Conservation (phyloP, 2,797 vertebrate species). For the Ceryle rudis region DNA sequence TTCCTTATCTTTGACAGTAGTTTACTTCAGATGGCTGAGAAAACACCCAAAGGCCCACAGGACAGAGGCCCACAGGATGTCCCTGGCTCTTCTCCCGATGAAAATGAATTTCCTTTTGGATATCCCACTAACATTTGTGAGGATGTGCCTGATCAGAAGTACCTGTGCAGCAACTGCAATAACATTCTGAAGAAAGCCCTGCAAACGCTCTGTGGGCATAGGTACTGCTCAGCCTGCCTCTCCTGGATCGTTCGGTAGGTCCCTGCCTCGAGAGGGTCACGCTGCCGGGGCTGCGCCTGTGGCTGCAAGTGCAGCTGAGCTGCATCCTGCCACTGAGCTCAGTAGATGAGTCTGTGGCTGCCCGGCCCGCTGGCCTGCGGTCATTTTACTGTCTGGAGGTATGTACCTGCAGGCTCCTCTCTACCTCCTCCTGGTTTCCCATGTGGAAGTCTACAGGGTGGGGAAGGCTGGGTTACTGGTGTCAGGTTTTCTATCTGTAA, state of each 20-base stretch:
- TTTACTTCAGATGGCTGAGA: conserved; percentile 73
- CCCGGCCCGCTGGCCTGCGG: background rate
- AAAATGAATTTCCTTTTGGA: conserved; percentile 84
- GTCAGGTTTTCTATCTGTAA: background rate
- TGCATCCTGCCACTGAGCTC: background rate
- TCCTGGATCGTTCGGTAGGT: conserved; percentile 83
- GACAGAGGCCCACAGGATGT: conserved; percentile 20
- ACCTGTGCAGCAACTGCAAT: conserved; percentile 80
- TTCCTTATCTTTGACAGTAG: background rate
- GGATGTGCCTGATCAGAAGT: conserved; percentile 74
- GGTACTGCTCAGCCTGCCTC: conserved; percentile 80
- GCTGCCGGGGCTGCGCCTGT: fast-evolving
- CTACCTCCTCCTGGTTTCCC: background rate
- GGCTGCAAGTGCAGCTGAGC: fast-evolving
- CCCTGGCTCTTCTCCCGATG: conserved; percentile 73
- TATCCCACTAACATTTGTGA: conserved; percentile 78
- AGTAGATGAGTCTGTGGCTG: background rate
- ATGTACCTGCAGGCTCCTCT: background rate
- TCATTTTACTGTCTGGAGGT: background rate
- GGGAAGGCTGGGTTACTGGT: background rate
- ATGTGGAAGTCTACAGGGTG: background rate
- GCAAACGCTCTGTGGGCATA: conserved; percentile 77
- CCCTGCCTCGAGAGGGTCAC: background rate
- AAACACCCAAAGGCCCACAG: background rate
- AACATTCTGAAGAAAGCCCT: conserved; percentile 79